Base-by-base conservation (phyloP, 2,797 vertebrate genomes). In the Artibeus jamaicensis region DNA sequence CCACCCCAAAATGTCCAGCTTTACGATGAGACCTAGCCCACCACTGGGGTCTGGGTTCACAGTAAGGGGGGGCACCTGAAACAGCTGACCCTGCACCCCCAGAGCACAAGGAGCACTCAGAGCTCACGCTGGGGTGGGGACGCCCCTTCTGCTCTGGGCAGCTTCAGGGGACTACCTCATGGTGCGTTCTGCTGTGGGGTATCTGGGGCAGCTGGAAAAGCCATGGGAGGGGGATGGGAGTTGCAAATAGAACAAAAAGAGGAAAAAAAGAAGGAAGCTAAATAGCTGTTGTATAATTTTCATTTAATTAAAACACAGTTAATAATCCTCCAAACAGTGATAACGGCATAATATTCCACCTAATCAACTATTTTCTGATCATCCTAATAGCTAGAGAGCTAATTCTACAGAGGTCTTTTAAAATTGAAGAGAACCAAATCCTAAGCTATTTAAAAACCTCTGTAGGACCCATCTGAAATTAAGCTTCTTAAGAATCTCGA, bases 401-500 rank as follows among this genome's bases (percentile, higher is more conserved):
- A 95, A 93, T 84, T 71, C 79, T 6, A 34, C 1, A 79, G 65
- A 18, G 46, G 48, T 87, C 57, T 82, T 92, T 87, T 55, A 93
- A 94, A 71, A 92, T n/a, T 11, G 90, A 97, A 96, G 91, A 96
- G 10, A 67, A 92, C n/a, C 11, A 94, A 96, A 97, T 85, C 62
- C 16, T 57, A 53, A 98, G 87, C 91, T 50, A 91, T 1, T 94
- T 93, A 73, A 92, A 91, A 96, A 91, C 92, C 68, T 96, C 87
- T 65, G 29, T 19, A 96, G 71, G 53, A 92, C 62, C 74, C 79
- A 84, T 79, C 44, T 55, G 68, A 84, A 97, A 77, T 93, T 93
- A 97, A 97, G 76, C 48, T 96, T 29, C 86, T 96, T 89, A 95
- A 96, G 97, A 93, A 78, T 87, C 86, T 87, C 89, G 65, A 65